Evolutionary conservation across 2,113 vertebrate genomes (phyloP).

Genomic region (Oryzias javanicus): DNA sequence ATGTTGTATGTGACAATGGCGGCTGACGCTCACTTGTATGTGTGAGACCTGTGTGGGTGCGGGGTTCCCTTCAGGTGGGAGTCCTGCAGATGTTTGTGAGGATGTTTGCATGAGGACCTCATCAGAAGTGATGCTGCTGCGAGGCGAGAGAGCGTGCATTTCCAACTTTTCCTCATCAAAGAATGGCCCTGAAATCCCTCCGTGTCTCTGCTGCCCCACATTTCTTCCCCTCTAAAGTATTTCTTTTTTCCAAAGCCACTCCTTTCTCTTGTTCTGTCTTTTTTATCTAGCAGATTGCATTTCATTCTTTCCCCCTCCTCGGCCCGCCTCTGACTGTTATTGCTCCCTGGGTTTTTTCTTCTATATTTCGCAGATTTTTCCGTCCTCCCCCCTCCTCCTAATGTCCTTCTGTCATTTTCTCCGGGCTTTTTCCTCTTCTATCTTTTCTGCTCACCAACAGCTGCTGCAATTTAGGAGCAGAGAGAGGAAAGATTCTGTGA

Average conservation of each 20-base stretch:
- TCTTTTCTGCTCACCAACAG: constrained; percentile 31
- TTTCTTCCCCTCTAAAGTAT: constrained; percentile 53
- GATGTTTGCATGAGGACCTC: constrained; percentile 23
- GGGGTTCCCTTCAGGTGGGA: neutral
- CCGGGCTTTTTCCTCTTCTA: constrained; percentile 21
- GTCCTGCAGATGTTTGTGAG: constrained; percentile 11
- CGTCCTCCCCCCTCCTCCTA: constrained; percentile 20
- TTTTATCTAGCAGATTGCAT: constrained; percentile 58
- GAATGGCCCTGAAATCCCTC: constrained; percentile 44
- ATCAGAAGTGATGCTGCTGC: constrained; percentile 13
- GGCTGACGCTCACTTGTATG: neutral
- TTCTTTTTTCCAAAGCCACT: constrained; percentile 60
- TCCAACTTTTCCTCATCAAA: constrained; percentile 50
- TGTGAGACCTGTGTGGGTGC: constrained; percentile 2
- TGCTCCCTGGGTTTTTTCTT: neutral
- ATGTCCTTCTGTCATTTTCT: constrained; percentile 42
- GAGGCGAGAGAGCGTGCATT: constrained; percentile 4
- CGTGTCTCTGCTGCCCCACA: constrained; percentile 55
- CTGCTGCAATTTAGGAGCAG: constrained; percentile 39
- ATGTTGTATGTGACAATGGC: constrained; percentile 3
- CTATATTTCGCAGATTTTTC: constrained; percentile 4
- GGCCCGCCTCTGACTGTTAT: constrained; percentile 35
- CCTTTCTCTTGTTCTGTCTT: constrained; percentile 51
- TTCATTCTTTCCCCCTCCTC: constrained; percentile 46
- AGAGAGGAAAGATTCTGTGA: constrained; percentile 21